phyloP scores from a whole-genome alignment of 2,113 vertebrate genomes.

The Pholis gunnellus region DNA sequence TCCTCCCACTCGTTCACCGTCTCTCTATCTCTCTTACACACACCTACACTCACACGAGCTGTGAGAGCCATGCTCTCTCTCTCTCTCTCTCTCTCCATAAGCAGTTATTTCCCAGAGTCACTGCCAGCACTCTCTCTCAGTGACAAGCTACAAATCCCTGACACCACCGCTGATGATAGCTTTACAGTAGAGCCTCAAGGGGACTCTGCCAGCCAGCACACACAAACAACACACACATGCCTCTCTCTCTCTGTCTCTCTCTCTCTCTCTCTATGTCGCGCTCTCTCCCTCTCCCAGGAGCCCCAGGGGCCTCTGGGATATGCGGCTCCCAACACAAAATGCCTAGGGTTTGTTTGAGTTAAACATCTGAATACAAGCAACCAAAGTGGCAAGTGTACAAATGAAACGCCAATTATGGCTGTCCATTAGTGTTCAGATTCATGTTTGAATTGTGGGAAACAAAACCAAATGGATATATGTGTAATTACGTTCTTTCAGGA shows the following conservation, averaged over 20 bases:
- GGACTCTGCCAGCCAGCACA: constrained; percentile 79
- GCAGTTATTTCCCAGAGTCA: constrained; percentile 81
- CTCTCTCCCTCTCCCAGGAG: constrained; percentile 65
- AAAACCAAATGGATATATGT: constrained; percentile 18
- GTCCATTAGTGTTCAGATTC: constrained; percentile 56
- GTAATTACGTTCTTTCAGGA: constrained; percentile 44
- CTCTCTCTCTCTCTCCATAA: constrained; percentile 65
- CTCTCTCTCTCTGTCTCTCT: constrained; percentile 9
- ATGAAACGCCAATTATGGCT: constrained; percentile 60
- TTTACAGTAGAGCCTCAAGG: constrained; percentile 83
- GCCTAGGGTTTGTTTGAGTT: constrained; percentile 74
- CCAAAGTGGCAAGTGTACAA: constrained; percentile 63
- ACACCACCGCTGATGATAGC: constrained; percentile 85
- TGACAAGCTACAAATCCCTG: constrained; percentile 87
- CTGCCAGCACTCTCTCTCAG: constrained; percentile 75
- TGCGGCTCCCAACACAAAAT: constrained; percentile 66
- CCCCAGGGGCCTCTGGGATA: constrained; percentile 70
- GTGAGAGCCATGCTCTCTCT: constrained; percentile 57
- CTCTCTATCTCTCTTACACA: constrained; percentile 53
- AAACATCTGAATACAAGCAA: constrained; percentile 69
- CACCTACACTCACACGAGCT: constrained; percentile 64
- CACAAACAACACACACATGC: constrained; percentile 72
- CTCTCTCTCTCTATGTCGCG: constrained; percentile 14
- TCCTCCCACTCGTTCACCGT: constrained; percentile 56
- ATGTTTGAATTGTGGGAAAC: constrained; percentile 43